These are phyloP conservation scores for Lasioglossum leucozonium DNA, from an alignment of 2,888 invertebrate species.

Conservation along the genomic window DNA sequence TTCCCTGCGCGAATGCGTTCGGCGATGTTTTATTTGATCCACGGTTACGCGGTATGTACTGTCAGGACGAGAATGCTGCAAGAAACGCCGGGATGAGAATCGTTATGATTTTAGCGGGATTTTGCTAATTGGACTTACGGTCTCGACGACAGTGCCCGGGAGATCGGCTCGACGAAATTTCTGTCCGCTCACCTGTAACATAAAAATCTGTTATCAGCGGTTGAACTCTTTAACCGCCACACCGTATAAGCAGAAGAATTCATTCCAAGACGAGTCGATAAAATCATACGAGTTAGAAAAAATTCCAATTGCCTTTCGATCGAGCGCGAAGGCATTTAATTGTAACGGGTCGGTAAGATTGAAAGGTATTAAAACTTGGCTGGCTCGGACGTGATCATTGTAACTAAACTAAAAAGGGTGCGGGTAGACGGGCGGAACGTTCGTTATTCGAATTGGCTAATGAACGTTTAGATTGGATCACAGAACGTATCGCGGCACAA, in stretches of 20 bases:
- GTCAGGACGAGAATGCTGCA: constrained; percentile 22
- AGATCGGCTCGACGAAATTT: constrained; percentile 7
- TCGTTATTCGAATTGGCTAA: constrained; percentile 47
- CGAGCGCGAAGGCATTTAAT: background rate
- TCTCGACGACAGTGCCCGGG: constrained; percentile 19
- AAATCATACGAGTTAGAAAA: too few species aligned
- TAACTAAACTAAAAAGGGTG: background rate
- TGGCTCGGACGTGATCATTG: background rate
- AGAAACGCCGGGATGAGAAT: constrained; percentile 11
- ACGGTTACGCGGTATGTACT: too few species aligned
- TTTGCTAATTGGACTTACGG: constrained; percentile 52
- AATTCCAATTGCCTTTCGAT: background rate
- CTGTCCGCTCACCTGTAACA: constrained; percentile 63
- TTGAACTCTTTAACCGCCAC: too few species aligned
- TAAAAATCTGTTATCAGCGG: constrained; percentile 21
- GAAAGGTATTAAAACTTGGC: background rate
- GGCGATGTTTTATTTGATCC: constrained; percentile 41
- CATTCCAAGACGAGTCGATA: too few species aligned
- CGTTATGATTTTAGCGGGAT: constrained; percentile 33
- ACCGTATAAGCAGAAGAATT: too few species aligned
- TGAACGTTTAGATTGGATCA: constrained; percentile 64
- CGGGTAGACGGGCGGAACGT: constrained; percentile 14
- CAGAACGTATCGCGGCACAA: constrained; percentile 54
- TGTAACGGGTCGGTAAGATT: background rate
- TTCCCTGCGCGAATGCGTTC: constrained; percentile 44